Conservation (phyloP, 2,888 invertebrate species). For the Thereva nobilitata region DNA sequence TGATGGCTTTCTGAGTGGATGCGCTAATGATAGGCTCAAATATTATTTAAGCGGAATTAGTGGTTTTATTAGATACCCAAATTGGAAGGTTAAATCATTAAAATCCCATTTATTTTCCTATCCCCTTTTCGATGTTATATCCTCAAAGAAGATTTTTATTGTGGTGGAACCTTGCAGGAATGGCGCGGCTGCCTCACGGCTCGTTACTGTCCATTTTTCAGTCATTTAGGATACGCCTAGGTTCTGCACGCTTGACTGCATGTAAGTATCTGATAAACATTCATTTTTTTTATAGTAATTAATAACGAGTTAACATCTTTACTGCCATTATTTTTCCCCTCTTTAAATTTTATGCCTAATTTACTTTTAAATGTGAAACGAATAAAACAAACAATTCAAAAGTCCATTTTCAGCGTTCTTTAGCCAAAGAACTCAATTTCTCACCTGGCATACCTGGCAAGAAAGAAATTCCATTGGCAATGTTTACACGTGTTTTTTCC, state of each 20-base stretch:
- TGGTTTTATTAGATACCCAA: slow-evolving; percentile 42
- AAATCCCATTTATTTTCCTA: slow-evolving; percentile 41
- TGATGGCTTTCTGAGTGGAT: slow-evolving; percentile 38
- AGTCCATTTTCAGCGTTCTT: slow-evolving; percentile 20
- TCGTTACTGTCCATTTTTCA: slow-evolving; percentile 18
- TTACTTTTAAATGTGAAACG: slow-evolving; percentile 3
- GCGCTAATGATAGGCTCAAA: slow-evolving; percentile 40
- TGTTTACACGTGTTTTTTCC: slow-evolving; percentile 42
- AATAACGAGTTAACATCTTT: no score
- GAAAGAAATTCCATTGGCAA: slow-evolving; percentile 38
- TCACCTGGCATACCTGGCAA: slow-evolving; percentile 20
- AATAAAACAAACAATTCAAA: slow-evolving; percentile 1
- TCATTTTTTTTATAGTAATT: no score
- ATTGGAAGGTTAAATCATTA: slow-evolving; percentile 42
- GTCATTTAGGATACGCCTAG: slow-evolving; percentile 29
- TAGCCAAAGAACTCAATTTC: slow-evolving; percentile 28
- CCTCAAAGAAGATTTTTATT: slow-evolving; percentile 5
- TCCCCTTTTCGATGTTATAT: slow-evolving; percentile 30
- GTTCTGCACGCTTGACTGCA: slow-evolving; percentile 22
- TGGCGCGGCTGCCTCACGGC: background rate
- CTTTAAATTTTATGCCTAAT: slow-evolving; percentile 17
- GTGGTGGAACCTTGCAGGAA: slow-evolving; percentile 7
- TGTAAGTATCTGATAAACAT: no score
- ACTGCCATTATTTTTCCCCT: no score
- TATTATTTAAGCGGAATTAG: slow-evolving; percentile 42